Base-by-base conservation (phyloP, 1,140 invertebrate genomes). In the Carcinoscorpius rotundicauda region DNA sequence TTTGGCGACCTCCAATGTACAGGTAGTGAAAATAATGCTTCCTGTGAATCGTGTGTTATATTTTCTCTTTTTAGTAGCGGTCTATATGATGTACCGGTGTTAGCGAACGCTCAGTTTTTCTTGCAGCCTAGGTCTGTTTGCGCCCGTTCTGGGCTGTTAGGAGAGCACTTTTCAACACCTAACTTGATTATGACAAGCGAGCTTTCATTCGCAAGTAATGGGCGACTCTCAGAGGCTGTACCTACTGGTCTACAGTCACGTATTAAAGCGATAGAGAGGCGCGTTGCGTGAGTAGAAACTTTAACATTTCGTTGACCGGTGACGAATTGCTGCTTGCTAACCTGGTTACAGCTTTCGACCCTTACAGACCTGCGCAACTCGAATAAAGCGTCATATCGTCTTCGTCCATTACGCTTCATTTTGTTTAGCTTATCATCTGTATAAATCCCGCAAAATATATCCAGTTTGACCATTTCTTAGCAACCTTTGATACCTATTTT, bases 151-250 rank as follows among this genome's bases (percentile, higher is more conserved):
- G 56, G 49, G n/a, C n/a, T 61, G 60, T 61, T 61, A 61, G 49
- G 11, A 51, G 49, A 11, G 60, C 60, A 52, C 60, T 52, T 61
- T 50, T 52, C 60, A 61, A n/a, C 49, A 49, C 10, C 60, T 61
- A 61, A 61, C 60, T 61, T 49, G 60, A 61, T 61, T 61, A 61
- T 29, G 56, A 11, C n/a, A 6, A 29, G 56, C 56, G 56, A 57
- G 56, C 56, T 57, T 57, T 57, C 56, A 57, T 57, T 57, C 56
- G 56, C 56, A 57, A 10, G 56, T 57, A 57, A 57, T 57, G 10
- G 10, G 48, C 56, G 10, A 29, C 56, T 57, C 56, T 11, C 10
- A 10, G 56, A 10, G 56, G 10, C 56, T 57, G 10, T 57, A 57
- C 56, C 56, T 10, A 11, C 56, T 57, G 4, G n/a, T 29, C 48